Conservation (phyloP, 2,888 invertebrate species). For the Eledona agricola region DNA sequence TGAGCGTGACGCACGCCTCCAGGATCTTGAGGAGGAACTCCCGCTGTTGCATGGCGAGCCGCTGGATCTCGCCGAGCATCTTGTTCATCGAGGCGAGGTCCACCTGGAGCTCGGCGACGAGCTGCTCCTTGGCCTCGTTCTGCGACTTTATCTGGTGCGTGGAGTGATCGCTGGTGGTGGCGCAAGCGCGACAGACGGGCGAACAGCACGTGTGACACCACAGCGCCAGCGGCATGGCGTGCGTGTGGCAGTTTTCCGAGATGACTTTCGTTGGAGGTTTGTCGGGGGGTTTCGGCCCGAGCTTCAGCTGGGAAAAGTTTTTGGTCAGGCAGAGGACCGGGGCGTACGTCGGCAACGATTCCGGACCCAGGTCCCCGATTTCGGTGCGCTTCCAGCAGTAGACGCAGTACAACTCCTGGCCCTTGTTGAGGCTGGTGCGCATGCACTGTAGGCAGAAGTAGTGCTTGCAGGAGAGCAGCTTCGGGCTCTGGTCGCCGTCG, state of each 20-base stretch:
- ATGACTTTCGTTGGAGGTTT: conserved; percentile 54
- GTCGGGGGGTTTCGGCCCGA: conserved; percentile 57
- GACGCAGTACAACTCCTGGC: conserved; percentile 74
- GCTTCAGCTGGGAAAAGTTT: conserved; percentile 69
- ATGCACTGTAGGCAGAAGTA: conserved; percentile 81
- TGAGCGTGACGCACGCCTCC: conserved; percentile 77
- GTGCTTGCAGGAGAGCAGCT: conserved; percentile 78
- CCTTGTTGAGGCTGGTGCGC: conserved; percentile 73
- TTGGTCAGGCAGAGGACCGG: conserved; percentile 74
- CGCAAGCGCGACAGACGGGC: conserved; percentile 74
- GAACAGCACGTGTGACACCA: conserved; percentile 76
- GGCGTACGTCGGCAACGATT: conserved; percentile 73
- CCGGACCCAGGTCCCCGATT: conserved; percentile 72
- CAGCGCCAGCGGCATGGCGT: conserved; percentile 75
- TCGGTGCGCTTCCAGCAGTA: conserved; percentile 81
- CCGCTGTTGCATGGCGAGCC: conserved; percentile 74
- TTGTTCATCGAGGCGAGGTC: conserved; percentile 76
- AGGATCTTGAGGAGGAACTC: conserved; percentile 77
- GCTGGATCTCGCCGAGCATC: conserved; percentile 75
- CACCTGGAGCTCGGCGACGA: conserved; percentile 71
- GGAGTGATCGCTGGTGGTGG: conserved; percentile 71
- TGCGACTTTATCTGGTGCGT: conserved; percentile 75
- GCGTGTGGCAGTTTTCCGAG: conserved; percentile 74
- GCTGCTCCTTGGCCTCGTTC: conserved; percentile 71
- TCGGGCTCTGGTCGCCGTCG: conserved; percentile 76